Base-by-base conservation (phyloP, 64 coral and sea anemone species). In the Dendrophyllia cribrosa region DNA sequence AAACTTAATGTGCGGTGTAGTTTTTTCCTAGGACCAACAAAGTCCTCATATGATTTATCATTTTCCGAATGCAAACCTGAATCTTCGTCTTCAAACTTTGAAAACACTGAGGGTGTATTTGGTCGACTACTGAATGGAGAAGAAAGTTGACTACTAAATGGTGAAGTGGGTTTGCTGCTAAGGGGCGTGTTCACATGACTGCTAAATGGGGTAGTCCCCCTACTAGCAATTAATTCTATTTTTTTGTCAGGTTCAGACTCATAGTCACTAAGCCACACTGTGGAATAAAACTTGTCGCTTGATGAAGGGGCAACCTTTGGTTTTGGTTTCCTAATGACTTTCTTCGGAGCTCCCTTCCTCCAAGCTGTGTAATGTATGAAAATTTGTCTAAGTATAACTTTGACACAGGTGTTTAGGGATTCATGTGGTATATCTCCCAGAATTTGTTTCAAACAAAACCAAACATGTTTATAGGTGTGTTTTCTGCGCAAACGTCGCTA, bases 191-290 rank as follows among this genome's bases (percentile, higher is more conserved):
- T 92, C 5, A 83, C 59, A 75, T 66, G 94, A 55, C 97, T 99
- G 72, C 90, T 89, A 75, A 43, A 93, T 34, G 97, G 91, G 9
- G 82, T 91, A 26, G 94, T 99, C 48, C 77, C 84, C 75, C 89
- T 89, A 79, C 91, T 99, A 48, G 67, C 75, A 75, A 88, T 92
- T 16, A 92, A 76, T 77, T 99, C 97, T 60, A 92, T 88, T 78
- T 99, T 99, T 77, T 89, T 99, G 61, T 99, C 97, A 46, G 75
- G 90, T 86, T 97, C 95, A 50, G 89, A 99, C 67, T 99, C 97
- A 87, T 94, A 99, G 75, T 99, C 97, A 80, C 97, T 99, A 45
- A 99, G 97, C 97, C 97, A 99, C 77, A 99, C 97, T 89, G 97
- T 99, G 53, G 97, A 96, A 77, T 99, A 99, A 99, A 99, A 99